Evolutionary conservation across 2,797 vertebrate genomes (phyloP).

Genomic region (Heliangelus exortis): DNA sequence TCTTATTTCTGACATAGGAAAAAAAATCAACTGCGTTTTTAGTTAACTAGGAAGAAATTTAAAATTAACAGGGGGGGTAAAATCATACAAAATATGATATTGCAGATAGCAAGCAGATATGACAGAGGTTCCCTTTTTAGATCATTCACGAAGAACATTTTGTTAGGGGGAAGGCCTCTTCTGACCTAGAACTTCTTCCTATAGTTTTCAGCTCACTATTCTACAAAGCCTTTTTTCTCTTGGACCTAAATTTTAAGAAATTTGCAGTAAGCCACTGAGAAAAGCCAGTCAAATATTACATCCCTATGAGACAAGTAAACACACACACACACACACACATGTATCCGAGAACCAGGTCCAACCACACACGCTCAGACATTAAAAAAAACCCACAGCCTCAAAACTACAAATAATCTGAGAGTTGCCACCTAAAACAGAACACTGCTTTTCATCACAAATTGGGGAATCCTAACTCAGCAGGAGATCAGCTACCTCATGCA

Average conservation of each 20-base stretch:
- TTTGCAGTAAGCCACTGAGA: neutral
- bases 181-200: neutral
- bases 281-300: neutral
- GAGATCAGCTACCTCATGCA: neutral
- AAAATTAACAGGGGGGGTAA: neutral
- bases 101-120: neutral
- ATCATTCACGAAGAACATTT: neutral
- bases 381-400: neutral
- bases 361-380: neutral
- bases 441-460: neutral
- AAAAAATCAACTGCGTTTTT: slow-evolving; percentile 26
- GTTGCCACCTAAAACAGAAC: neutral
- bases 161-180: neutral
- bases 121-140: neutral
- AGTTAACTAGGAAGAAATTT: slow-evolving; percentile 23
- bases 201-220: neutral
- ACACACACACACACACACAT: fast-evolving
- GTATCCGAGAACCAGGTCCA: neutral
- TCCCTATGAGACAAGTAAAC: neutral
- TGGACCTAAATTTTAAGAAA: neutral
- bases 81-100: neutral
- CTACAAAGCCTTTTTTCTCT: neutral
- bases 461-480: neutral
- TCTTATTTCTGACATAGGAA: neutral
- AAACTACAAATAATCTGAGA: neutral